These are phyloP conservation scores for Acanthaster planci DNA, from an alignment of 35 echinoderm and acorn worm species.

Conservation along the genomic window DNA sequence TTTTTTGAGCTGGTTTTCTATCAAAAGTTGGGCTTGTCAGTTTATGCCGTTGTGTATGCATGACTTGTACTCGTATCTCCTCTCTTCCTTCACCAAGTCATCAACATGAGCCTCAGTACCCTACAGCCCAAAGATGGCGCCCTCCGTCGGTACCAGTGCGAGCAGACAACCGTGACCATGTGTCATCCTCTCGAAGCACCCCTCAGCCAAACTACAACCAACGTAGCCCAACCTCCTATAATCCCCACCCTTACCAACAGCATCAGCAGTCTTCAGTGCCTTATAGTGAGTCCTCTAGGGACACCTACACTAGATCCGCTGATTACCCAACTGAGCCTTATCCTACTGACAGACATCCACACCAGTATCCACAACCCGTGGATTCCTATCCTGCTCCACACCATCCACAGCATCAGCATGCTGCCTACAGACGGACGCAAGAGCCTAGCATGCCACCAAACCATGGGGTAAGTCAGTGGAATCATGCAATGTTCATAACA, in stretches of 20 bases:
- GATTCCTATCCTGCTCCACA: slow-evolving; percentile 35
- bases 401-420: slow-evolving; percentile 33
- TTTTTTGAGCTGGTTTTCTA: too few species aligned
- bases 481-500: too few species aligned
- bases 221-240: slow-evolving; percentile 10
- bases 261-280: not conserved
- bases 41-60: too few species aligned
- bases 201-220: slow-evolving; percentile 48
- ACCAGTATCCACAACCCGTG: not conserved
- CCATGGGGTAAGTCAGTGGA: slow-evolving; percentile 3
- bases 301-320: not conserved
- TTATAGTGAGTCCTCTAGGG: not conserved
- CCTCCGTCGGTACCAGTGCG: not conserved
- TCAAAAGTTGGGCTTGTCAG: too few species aligned
- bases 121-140: slow-evolving; percentile 22
- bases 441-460: slow-evolving; percentile 32
- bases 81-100: slow-evolving; percentile 1
- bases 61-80: too few species aligned
- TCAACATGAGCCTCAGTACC: slow-evolving; percentile 31
- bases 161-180: not conserved
- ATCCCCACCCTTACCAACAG: not conserved
- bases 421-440: slow-evolving; percentile 35
- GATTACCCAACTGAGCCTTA: not conserved
- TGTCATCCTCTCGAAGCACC: not conserved
- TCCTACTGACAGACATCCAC: not conserved